phyloP scores from a whole-genome alignment of 2,113 vertebrate species.

The Electrona antarctica region DNA sequence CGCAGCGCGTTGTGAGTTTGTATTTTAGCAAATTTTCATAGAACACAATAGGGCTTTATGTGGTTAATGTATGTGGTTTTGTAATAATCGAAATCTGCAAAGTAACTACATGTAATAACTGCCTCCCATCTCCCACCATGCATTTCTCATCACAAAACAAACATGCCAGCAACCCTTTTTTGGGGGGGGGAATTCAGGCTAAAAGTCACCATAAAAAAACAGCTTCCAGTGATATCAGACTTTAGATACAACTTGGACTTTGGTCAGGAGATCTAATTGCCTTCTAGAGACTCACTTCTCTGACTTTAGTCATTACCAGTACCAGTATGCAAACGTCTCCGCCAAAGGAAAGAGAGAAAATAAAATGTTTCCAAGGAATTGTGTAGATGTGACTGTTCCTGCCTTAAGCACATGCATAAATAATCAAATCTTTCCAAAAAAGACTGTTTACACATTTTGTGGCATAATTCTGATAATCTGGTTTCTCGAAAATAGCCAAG shows the following conservation, averaged over 20 bases:
- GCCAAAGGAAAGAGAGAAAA: neutral
- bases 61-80: too few species aligned
- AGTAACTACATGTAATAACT: too few species aligned
- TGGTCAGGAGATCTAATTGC: slow-evolving; percentile 11
- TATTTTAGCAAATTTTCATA: too few species aligned
- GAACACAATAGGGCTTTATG: too few species aligned
- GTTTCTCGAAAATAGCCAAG: neutral
- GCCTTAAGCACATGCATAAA: slow-evolving; percentile 13
- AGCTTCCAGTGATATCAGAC: slow-evolving; percentile 20
- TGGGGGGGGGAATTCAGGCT: neutral
- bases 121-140: neutral
- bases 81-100: too few species aligned
- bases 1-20: too few species aligned
- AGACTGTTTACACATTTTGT: neutral
- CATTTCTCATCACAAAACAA: neutral
- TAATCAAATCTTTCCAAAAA: slow-evolving; percentile 9
- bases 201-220: slow-evolving; percentile 10
- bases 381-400: slow-evolving; percentile 13
- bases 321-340: too few species aligned
- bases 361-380: slow-evolving; percentile 2
- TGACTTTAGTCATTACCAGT: neutral
- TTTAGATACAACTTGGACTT: slow-evolving; percentile 16
- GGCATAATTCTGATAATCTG: neutral
- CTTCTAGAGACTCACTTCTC: neutral
- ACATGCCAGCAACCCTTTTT: neutral